phyloP scores from a whole-genome alignment of 2,113 vertebrate genomes.

The Mustela lutreola region DNA sequence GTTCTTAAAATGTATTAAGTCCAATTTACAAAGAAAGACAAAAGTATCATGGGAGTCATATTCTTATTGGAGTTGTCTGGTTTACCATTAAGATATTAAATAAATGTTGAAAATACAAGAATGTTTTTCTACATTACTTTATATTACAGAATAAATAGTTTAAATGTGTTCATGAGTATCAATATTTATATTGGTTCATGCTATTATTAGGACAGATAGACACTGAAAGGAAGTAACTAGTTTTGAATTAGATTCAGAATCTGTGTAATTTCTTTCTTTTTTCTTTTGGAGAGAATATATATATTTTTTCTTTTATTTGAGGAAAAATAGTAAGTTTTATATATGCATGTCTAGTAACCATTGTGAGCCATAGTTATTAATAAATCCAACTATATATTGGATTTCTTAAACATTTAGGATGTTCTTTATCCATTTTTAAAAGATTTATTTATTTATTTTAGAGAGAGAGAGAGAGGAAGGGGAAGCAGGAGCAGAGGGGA shows the following conservation, averaged over 20 bases:
- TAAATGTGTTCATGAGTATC: neutral
- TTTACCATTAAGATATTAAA: constrained; percentile 41
- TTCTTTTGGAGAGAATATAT: neutral
- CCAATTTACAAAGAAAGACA: neutral
- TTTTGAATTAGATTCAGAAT: neutral
- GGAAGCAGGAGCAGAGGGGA: neutral
- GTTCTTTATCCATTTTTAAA: neutral
- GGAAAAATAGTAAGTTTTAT: neutral
- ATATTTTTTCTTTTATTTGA: neutral
- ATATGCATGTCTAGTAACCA: neutral
- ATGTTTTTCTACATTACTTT: neutral
- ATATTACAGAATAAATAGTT: neutral
- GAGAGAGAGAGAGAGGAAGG: neutral
- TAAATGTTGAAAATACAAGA: neutral
- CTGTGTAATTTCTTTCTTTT: neutral
- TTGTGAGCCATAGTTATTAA: neutral
- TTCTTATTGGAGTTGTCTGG: neutral
- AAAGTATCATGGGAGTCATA: neutral
- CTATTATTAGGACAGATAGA: neutral
- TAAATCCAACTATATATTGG: neutral
- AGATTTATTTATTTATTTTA: neutral
- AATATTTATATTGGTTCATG: neutral
- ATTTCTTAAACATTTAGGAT: neutral
- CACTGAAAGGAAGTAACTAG: neutral
- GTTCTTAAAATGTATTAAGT: neutral